Conservation (phyloP, 2,888 invertebrate genomes). For the Coronaproctus castanopsis region DNA sequence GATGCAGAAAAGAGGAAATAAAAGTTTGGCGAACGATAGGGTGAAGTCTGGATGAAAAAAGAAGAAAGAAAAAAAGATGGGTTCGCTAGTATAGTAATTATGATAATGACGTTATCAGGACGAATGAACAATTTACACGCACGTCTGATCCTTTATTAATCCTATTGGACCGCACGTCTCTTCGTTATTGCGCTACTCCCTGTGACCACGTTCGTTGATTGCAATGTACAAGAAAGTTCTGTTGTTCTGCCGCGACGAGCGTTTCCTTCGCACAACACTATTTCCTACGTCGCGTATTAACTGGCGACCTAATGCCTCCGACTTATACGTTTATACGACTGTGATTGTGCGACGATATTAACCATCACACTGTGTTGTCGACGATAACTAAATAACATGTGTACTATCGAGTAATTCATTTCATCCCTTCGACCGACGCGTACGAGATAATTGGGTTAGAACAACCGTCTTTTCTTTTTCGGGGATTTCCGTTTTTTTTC, state of each 20-base stretch:
- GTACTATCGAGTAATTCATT: neutral
- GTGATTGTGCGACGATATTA: too few species aligned
- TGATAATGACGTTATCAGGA: constrained; percentile 13
- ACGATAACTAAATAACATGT: constrained; percentile 13
- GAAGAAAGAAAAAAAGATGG: neutral
- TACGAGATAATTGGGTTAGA: neutral
- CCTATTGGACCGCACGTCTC: constrained; percentile 1
- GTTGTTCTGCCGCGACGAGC: too few species aligned
- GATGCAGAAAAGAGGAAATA: neutral
- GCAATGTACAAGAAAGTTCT: too few species aligned
- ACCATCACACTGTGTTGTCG: too few species aligned
- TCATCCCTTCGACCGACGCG: neutral
- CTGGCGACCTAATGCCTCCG: too few species aligned
- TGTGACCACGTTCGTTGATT: too few species aligned
- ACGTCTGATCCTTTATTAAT: constrained; percentile 11
- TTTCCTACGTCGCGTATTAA: too few species aligned
- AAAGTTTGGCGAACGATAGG: neutral
- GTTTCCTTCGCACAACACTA: too few species aligned
- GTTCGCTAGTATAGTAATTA: constrained; percentile 3
- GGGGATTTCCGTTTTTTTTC: too few species aligned
- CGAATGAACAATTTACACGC: constrained; percentile 14
- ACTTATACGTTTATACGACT: too few species aligned
- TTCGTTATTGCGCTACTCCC: neutral
- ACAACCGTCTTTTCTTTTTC: too few species aligned
- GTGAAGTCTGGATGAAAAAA: neutral